Conservation (phyloP, 2,113 vertebrate species). For the Oncorhynchus mykiss region DNA sequence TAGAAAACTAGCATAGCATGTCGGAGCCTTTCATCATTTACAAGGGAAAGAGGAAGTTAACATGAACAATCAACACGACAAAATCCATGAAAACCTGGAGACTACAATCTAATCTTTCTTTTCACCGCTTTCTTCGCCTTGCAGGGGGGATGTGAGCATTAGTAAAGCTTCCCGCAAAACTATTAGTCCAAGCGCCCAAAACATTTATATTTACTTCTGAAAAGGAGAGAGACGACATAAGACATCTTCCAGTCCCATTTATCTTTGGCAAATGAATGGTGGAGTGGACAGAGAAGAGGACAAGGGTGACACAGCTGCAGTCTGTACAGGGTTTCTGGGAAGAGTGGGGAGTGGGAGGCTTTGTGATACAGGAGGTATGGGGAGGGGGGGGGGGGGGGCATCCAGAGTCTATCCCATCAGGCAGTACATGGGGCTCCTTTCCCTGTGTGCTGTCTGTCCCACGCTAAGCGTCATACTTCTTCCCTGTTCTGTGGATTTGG, state of each 20-base stretch:
- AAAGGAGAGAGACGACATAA: conserved; percentile 51
- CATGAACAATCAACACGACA: conserved; percentile 30
- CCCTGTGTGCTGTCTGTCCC: conserved; percentile 15
- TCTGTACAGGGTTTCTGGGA: conserved; percentile 59
- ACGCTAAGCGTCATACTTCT: conserved; percentile 94
- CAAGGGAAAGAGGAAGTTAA: conserved; percentile 45
- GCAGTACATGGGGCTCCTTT: conserved; percentile 38
- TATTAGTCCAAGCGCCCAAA: conserved; percentile 70
- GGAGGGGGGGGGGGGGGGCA: conserved; percentile 22
- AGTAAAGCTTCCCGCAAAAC: conserved; percentile 57
- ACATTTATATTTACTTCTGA: conserved; percentile 24
- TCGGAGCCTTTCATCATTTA: conserved; percentile 66
- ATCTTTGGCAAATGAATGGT: conserved; percentile 90
- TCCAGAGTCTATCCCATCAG: conserved; percentile 68
- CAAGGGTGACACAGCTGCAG: conserved; percentile 60
- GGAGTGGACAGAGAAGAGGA: conserved; percentile 64
- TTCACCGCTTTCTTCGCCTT: conserved; percentile 43
- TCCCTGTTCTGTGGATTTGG: conserved; percentile 96
- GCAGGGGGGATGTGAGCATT: conserved; percentile 38
- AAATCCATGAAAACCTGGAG: conserved; percentile 22
- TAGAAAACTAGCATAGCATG: conserved; percentile 79
- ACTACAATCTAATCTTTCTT: conserved; percentile 31
- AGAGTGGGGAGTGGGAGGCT: conserved; percentile 1
- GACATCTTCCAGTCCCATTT: conserved; percentile 61
- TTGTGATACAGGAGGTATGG: conserved; percentile 40